Evolutionary conservation across 2,113 vertebrate species (phyloP).

Genomic region (Hemibagrus wyckioides): DNA sequence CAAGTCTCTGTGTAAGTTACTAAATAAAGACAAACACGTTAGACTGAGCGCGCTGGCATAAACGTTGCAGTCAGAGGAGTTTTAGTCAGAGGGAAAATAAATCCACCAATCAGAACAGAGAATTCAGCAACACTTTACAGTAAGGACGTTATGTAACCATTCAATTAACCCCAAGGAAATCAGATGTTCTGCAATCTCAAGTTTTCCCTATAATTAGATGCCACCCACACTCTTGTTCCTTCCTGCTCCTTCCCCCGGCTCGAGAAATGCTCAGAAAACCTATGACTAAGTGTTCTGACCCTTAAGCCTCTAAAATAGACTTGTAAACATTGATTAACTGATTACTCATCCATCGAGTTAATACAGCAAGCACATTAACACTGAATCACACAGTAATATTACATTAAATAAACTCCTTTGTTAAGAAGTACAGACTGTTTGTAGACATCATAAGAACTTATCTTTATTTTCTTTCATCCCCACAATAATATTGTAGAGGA

Average conservation of each 20-base stretch:
- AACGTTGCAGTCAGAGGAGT: neutral
- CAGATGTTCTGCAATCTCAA: neutral
- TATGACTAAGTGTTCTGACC: neutral
- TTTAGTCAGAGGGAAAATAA: neutral
- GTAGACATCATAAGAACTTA: neutral
- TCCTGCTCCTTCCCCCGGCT: neutral
- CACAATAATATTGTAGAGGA: slow-evolving; percentile 38
- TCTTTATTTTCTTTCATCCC: neutral
- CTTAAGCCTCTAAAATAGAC: neutral
- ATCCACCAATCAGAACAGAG: neutral
- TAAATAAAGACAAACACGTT: neutral
- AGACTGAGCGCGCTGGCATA: neutral
- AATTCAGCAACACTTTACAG: neutral
- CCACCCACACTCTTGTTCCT: neutral
- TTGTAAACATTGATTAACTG: neutral
- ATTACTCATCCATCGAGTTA: neutral
- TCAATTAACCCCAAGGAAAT: neutral
- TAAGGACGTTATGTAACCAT: neutral
- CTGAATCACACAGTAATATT: neutral
- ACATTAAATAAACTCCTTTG: neutral
- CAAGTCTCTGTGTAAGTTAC: neutral
- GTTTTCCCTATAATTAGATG: neutral
- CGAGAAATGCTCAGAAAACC: neutral
- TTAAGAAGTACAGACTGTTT: neutral
- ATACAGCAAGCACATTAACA: neutral